Percentiles rank a stretch among this genome's conserved stretches.
Evolutionary conservation across 1,140 invertebrate genomes (phyloP).

Genomic region (Tetragonula clypearis): DNA sequence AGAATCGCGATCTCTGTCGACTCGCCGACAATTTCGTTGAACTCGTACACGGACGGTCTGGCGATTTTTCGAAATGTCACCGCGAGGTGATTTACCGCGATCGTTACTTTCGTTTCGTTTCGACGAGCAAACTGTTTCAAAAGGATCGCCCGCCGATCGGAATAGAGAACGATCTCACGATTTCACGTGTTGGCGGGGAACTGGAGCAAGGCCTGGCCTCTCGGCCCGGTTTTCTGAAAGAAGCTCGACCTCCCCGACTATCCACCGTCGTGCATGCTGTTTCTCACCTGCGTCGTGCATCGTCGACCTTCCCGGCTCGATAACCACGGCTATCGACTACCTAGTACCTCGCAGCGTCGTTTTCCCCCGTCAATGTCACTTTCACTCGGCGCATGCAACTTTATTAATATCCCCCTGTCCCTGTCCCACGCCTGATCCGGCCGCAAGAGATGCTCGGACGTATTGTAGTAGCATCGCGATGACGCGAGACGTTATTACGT

Average conservation of each 20-base stretch:
- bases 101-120: neutral
- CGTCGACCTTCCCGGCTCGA: conserved; percentile 1
- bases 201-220: conserved; percentile 8
- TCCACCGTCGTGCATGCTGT: neutral
- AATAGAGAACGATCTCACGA: neutral
- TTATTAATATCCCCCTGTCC: conserved; percentile 1
- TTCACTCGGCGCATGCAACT: neutral
- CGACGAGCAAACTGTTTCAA: too few relatives aligned
- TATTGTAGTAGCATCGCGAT: neutral
- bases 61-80: neutral
- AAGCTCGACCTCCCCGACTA: neutral
- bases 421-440: neutral
- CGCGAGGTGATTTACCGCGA: neutral
- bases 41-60: neutral
- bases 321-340: neutral
- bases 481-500: conserved; percentile 8
- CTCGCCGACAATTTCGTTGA: neutral
- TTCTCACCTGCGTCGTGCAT: neutral
- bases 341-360: neutral
- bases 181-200: neutral
- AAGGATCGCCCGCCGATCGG: neutral
- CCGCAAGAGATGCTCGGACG: neutral
- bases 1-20: conserved; percentile 1
- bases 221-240: neutral
- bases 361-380: conserved; percentile 7